Base-by-base conservation (phyloP, 2,113 vertebrate species). In the Lepus americanus region DNA sequence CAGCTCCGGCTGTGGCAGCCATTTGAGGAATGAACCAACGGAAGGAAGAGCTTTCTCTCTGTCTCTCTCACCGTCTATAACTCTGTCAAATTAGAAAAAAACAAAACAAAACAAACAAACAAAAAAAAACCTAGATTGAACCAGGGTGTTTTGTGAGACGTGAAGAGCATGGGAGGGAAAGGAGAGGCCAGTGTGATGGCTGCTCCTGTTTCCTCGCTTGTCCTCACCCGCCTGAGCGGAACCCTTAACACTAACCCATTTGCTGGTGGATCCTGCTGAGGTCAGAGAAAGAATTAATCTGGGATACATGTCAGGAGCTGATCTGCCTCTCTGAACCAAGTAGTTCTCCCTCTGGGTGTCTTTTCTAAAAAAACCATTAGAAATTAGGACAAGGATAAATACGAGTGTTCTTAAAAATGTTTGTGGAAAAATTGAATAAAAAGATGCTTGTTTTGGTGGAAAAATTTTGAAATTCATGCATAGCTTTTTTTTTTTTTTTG, bases 281-380 rank as follows among this genome's bases (percentile, higher is more conserved):
- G 59, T n/a, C 63, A 72, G 53, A 83, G 51, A 73, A 81, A 83
- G 27, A 94, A 73, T 85, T 49, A 93, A 76, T 79, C 51, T 80
- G 25, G 1, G 49, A 86, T 67, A 79, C 5, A 25, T 55, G 69
- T 80, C n/a, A 69, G 79, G 29, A 39, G 17, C 61, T 53, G 80
- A 64, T 70, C 66, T 76, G 81, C 44, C 55, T 11, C 83, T 25
- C 16, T 63, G n/a, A 89, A 76, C 49, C 73, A 91, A 95, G 23
- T 64, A 70, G 67, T 72, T 96, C 61, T 86, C 51, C 76, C 80
- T 80, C 23, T 64, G 83, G 51, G 36, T 81, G 6, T 59, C 55
- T 59, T 17, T 70, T 87, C 66, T 83, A 91, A 87, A 79, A 86
- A 95, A 96, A 96, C 49, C 80, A 72, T 83, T 74, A 83, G 89